phyloP scores from a whole-genome alignment of 1,140 invertebrate species.

The Tetranychus urticae region DNA sequence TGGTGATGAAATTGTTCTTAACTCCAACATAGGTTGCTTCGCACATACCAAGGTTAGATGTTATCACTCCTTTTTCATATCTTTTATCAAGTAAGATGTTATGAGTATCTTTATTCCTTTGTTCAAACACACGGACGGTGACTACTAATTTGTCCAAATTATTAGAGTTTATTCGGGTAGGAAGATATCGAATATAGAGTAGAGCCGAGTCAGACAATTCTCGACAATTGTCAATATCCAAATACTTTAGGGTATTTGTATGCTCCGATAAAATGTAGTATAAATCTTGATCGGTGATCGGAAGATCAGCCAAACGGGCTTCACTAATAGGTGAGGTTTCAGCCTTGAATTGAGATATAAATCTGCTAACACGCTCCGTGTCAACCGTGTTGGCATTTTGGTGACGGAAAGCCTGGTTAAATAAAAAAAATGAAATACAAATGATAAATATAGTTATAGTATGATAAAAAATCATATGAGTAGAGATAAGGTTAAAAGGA shows the following conservation, averaged over 20 bases:
- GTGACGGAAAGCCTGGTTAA: constrained; percentile 1
- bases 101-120: background rate
- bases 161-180: background rate
- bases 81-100: background rate
- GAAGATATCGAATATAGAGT: background rate
- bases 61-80: background rate
- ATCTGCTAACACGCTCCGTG: background rate
- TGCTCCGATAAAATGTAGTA: constrained; percentile 1
- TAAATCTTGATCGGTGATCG: constrained; percentile 5
- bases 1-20: background rate
- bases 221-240: constrained; percentile 3
- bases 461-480: background rate
- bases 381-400: background rate
- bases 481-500: background rate
- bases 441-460: background rate
- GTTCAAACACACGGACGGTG: background rate
- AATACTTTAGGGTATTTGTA: background rate
- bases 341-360: constrained; percentile 3
- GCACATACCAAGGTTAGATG: background rate
- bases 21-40: background rate
- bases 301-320: background rate
- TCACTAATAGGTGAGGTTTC: background rate
- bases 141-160: background rate
- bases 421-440: background rate
- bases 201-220: background rate